A percentile compares a stretch with the other conserved stretches of the same genome.
phyloP scores from a whole-genome alignment of 2,113 vertebrate genomes.

The Natator depressus region DNA sequence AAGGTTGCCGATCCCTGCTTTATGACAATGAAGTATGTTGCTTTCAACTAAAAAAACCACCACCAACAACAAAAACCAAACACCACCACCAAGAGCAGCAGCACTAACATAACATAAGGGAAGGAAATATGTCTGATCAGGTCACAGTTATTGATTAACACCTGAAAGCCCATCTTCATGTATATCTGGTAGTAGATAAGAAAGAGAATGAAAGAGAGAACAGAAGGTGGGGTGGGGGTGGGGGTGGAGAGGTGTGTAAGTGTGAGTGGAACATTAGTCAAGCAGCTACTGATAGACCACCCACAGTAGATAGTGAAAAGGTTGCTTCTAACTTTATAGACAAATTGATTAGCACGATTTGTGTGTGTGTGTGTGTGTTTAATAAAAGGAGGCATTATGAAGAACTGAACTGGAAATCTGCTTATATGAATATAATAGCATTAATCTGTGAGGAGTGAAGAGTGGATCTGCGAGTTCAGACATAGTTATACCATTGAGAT shows the following conservation, averaged over 20 bases:
- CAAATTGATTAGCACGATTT: background rate
- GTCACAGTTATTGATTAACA: constrained; percentile 68
- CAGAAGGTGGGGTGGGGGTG: background rate
- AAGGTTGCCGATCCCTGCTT: no score
- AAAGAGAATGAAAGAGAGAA: constrained; percentile 8
- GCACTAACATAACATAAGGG: background rate
- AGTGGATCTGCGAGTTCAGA: background rate
- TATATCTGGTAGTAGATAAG: constrained; percentile 56
- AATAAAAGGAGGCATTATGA: background rate
- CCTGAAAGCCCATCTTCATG: constrained; percentile 58
- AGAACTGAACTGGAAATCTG: background rate
- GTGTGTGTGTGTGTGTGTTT: background rate
- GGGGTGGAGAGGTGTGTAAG: no score
- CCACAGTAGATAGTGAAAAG: background rate
- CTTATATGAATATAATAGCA: background rate
- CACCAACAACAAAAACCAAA: background rate
- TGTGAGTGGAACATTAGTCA: background rate
- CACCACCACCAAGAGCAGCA: background rate
- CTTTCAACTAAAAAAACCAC: no score
- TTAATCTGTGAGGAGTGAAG: background rate
- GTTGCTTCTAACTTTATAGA: background rate
- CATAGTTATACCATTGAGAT: background rate
- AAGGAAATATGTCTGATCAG: background rate
- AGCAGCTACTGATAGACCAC: background rate
- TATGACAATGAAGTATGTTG: no score